Percentiles rank a stretch among this genome's conserved stretches.
phyloP scores from a whole-genome alignment of 2,888 invertebrate species.

The Odontothrips loti region DNA sequence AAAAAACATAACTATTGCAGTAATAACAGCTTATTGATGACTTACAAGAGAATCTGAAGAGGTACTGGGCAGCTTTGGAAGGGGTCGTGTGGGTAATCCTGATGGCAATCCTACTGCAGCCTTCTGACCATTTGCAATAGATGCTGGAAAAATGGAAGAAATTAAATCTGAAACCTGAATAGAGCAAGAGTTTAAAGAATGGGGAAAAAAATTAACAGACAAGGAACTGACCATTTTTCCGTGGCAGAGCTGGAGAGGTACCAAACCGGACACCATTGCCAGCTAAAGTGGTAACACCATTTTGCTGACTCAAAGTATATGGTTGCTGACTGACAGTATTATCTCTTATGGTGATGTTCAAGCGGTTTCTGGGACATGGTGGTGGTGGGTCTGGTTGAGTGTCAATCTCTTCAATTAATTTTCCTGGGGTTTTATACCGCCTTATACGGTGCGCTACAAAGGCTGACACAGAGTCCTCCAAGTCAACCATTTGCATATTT shows the following conservation, averaged over 20 bases:
- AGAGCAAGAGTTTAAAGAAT: not conserved
- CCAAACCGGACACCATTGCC: conserved; percentile 40
- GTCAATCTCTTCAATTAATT: conserved; percentile 67
- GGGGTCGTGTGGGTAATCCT: no score
- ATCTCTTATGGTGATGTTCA: conserved; percentile 56
- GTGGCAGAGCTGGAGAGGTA: conserved; percentile 43
- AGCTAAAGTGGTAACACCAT: not conserved
- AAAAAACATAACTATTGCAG: no score
- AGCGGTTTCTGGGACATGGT: conserved; percentile 60
- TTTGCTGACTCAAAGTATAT: not conserved
- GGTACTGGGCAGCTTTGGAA: no score
- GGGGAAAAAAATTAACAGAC: not conserved
- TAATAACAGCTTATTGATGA: no score
- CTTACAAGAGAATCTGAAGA: no score
- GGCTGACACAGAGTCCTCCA: conserved; percentile 67
- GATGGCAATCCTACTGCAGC: conserved; percentile 19
- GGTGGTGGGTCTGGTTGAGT: conserved; percentile 56
- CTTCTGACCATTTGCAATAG: conserved; percentile 28
- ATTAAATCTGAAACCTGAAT: conserved; percentile 11
- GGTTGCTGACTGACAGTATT: conserved; percentile 33
- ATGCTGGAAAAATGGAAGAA: conserved; percentile 28
- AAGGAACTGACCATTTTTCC: not conserved
- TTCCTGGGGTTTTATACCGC: conserved; percentile 65
- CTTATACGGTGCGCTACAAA: conserved; percentile 79
- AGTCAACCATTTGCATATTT: conserved; percentile 61